phyloP scores from a whole-genome alignment of 2,888 invertebrate genomes.

The Cataglyphis livida region DNA sequence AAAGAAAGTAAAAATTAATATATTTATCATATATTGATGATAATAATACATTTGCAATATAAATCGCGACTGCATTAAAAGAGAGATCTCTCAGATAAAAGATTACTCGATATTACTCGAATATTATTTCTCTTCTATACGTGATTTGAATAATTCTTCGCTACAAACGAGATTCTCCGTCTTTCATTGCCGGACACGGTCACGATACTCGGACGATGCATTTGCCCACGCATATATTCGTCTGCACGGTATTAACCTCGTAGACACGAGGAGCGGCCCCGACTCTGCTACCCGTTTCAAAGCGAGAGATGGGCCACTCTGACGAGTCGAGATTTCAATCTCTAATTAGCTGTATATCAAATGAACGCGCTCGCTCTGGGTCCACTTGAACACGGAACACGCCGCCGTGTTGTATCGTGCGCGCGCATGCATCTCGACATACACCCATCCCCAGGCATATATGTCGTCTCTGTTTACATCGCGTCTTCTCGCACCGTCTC shows the following conservation, averaged over 20 bases:
- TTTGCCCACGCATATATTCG: background rate
- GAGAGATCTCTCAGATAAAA: background rate
- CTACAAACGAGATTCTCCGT: slow-evolving; percentile 6
- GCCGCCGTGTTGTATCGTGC: slow-evolving; percentile 47
- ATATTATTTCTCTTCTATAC: background rate
- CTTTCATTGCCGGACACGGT: background rate
- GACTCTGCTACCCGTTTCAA: slow-evolving; percentile 5
- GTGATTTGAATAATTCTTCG: background rate
- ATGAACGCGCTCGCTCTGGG: slow-evolving; percentile 77
- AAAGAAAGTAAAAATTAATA: background rate
- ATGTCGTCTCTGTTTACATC: slow-evolving; percentile 27
- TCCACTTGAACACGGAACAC: slow-evolving; percentile 59
- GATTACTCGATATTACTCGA: background rate
- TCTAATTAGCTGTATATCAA: slow-evolving; percentile 85
- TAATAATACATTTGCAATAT: background rate
- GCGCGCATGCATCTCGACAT: slow-evolving; percentile 24
- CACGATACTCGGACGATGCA: background rate
- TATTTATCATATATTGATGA: background rate
- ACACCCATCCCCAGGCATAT: background rate
- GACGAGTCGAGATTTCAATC: slow-evolving; percentile 82
- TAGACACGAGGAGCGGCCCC: background rate
- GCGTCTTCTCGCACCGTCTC: slow-evolving; percentile 58
- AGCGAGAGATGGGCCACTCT: slow-evolving; percentile 33
- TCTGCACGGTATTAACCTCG: slow-evolving; percentile 11
- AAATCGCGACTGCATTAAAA: background rate